These are phyloP conservation scores for Morinoia aosen DNA, from an alignment of 2,888 invertebrate species.

Conservation along the genomic window DNA sequence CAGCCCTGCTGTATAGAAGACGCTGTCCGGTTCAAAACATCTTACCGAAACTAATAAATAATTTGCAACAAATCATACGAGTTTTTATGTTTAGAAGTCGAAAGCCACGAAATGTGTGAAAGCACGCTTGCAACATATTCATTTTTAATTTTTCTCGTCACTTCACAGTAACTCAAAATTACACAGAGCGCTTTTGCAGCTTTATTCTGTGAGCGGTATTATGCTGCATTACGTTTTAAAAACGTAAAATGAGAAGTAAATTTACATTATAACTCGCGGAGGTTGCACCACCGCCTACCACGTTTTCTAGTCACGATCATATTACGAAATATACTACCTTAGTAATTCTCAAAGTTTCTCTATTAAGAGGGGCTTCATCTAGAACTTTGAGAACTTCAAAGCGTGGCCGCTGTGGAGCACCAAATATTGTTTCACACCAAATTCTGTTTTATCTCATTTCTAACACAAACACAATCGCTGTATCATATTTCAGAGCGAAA, in stretches of 20 bases:
- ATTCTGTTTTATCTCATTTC: not conserved
- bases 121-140: too few relatives aligned
- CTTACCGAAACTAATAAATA: too few relatives aligned
- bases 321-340: not conserved
- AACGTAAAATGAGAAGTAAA: not conserved
- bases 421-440: not conserved
- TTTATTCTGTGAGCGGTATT: not conserved
- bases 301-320: not conserved
- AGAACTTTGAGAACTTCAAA: not conserved
- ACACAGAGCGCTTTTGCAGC: not conserved
- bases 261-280: not conserved
- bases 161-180: not conserved
- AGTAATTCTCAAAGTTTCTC: constrained; percentile 4
- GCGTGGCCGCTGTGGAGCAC: not conserved
- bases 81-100: too few relatives aligned
- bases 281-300: not conserved
- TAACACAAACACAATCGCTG: not conserved
- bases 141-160: not conserved
- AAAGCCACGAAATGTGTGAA: too few relatives aligned
- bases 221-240: not conserved
- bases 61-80: too few relatives aligned
- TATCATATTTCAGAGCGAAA: not conserved
- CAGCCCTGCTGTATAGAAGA: too few relatives aligned
- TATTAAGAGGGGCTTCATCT: not conserved
- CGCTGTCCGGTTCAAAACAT: too few relatives aligned